These are phyloP conservation scores for Oxycera nigricornis DNA, from an alignment of 2,888 invertebrate species.

Conservation along the genomic window DNA sequence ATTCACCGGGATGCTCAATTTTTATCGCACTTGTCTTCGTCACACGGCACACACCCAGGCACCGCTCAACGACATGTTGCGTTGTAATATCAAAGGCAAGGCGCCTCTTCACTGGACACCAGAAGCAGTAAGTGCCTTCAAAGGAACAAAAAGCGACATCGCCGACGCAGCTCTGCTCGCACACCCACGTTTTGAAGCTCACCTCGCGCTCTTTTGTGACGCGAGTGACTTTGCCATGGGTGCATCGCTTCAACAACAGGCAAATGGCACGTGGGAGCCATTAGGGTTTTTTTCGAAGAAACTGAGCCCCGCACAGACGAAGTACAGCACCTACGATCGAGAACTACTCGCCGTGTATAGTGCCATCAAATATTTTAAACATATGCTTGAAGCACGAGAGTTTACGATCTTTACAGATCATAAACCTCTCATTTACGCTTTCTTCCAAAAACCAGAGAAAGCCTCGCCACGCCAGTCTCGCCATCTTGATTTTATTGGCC, in stretches of 20 bases:
- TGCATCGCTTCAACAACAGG: slow-evolving; percentile 49
- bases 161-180: too few relatives aligned
- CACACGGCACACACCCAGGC: background rate
- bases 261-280: slow-evolving; percentile 47
- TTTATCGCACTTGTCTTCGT: background rate
- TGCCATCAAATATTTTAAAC: slow-evolving; percentile 49
- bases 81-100: background rate
- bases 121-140: background rate
- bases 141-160: background rate
- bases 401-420: slow-evolving; percentile 43
- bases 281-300: slow-evolving; percentile 51
- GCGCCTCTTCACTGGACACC: background rate
- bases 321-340: slow-evolving; percentile 51
- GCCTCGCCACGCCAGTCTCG: slow-evolving; percentile 54
- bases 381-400: slow-evolving; percentile 44
- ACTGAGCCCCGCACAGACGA: slow-evolving; percentile 48
- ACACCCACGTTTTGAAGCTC: slow-evolving; percentile 6
- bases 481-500: slow-evolving; percentile 47
- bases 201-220: slow-evolving; percentile 28
- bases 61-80: background rate
- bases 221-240: slow-evolving; percentile 50
- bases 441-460: slow-evolving; percentile 50
- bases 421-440: slow-evolving; percentile 49
- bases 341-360: slow-evolving; percentile 51
- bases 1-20: slow-evolving; percentile 67